These are phyloP conservation scores for Papilio elwesi DNA, from an alignment of 2,888 invertebrate species.

Conservation along the genomic window DNA sequence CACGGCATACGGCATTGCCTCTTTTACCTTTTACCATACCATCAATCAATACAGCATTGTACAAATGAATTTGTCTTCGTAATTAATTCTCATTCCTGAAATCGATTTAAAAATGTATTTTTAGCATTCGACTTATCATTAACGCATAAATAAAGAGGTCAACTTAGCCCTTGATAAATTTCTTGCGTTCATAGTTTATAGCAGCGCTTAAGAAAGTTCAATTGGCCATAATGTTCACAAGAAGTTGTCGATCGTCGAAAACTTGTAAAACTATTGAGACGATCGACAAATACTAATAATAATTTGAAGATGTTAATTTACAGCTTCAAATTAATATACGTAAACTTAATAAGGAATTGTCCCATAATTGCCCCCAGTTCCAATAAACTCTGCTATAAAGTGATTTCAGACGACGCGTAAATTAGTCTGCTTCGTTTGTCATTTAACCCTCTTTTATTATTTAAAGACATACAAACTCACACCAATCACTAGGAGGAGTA, in stretches of 20 bases:
- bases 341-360: no score
- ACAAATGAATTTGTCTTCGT: neutral
- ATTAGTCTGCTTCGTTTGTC: slow-evolving; percentile 6
- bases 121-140: no score
- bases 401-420: slow-evolving; percentile 11
- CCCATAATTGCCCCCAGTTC: slow-evolving; percentile 9
- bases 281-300: no score
- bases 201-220: neutral
- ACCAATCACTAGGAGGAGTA: neutral
- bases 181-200: no score
- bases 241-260: neutral
- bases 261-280: neutral
- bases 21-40: slow-evolving; percentile 4
- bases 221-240: neutral
- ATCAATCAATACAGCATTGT: neutral
- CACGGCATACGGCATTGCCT: slow-evolving; percentile 31
- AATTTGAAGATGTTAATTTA: no score
- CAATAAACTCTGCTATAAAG: neutral
- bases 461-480: neutral
- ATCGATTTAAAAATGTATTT: no score
- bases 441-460: slow-evolving; percentile 4
- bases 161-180: no score
- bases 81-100: neutral
- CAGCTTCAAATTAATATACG: no score
- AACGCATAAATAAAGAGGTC: no score